Base-by-base conservation (phyloP, 2,888 invertebrate genomes). In the Sphecodes monilicornis region DNA sequence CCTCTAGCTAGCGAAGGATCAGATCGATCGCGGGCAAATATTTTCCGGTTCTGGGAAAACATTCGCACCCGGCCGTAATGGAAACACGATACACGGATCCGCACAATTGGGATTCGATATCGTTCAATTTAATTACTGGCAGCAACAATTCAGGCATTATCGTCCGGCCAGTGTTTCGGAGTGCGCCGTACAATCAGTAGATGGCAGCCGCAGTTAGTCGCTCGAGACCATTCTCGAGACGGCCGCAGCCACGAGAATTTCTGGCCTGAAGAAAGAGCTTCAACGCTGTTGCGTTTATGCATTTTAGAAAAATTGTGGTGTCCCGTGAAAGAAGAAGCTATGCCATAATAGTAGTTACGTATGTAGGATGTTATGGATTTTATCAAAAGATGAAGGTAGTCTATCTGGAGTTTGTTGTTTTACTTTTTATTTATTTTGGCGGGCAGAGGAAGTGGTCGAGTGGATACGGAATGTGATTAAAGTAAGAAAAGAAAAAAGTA, bases 131-230 rank as follows among this genome's bases (percentile, higher is more conserved):
- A 81, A 85, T 85, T 85, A 81, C 57, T 50, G 43, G 16, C 36
- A 32, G 76, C 64, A 78, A 78, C 78, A 76, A 79, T 78, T 81
- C 73, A 68, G 26, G 50, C 64, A 64, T 85, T 86, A 86, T 85
- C 86, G 77, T 71, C 69, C 10, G 78, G 8, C 60, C 46, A 68
- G 64, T n/a, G 60, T 74, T 32, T n/a, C 70, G 70, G 64, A 82
- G 85, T 86, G 74, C 80, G 39, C 16, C 46, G 41, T 36, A 36
- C 41, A 39, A 71, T 75, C 89, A 80, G 82, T 80, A 89, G 89
- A 89, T 89, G 89, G 89, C 89, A 82, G 86, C 46, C 68, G 81
- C 36, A 50, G 86, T 46, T 72, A 60, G 54, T 13, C 6, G 13
- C 76, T 72, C 18, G 43, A 26, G 57, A 13, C 57, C 4, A 57